Conservation (phyloP, 2,888 invertebrate genomes). For the Odontomyia ornata region DNA sequence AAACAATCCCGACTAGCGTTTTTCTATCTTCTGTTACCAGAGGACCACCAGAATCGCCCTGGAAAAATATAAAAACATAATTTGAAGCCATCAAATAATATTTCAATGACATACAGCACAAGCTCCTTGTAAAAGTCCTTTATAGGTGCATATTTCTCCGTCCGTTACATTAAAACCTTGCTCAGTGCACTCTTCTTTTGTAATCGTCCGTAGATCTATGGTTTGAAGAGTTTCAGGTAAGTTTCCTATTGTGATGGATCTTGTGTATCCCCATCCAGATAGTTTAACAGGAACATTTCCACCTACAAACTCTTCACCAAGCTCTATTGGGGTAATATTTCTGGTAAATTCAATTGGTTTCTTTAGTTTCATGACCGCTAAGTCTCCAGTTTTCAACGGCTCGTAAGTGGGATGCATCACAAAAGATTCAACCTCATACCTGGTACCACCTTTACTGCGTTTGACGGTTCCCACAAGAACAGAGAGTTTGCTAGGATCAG, state of each 20-base stretch:
- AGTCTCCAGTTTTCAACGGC: constrained; percentile 60
- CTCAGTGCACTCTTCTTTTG: constrained; percentile 56
- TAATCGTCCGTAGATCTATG: constrained; percentile 58
- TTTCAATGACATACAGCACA: constrained; percentile 54
- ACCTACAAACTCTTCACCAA: constrained; percentile 55
- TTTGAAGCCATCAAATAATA: not conserved
- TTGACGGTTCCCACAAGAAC: constrained; percentile 51
- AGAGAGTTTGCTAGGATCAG: constrained; percentile 56
- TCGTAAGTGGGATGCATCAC: constrained; percentile 60
- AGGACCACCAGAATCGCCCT: constrained; percentile 64
- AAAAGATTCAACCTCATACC: constrained; percentile 57
- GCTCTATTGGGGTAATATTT: constrained; percentile 63
- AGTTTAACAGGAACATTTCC: constrained; percentile 57
- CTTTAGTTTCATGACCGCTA: constrained; percentile 60
- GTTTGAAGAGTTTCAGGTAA: constrained; percentile 58
- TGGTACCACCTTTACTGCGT: constrained; percentile 52
- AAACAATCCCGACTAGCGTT: constrained; percentile 59
- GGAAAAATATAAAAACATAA: not conserved
- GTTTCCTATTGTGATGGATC: constrained; percentile 56
- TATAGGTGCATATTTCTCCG: constrained; percentile 60
- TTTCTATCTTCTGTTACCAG: constrained; percentile 55
- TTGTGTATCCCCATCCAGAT: constrained; percentile 62
- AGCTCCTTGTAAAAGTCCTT: constrained; percentile 55
- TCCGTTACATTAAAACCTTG: constrained; percentile 58
- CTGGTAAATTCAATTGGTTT: constrained; percentile 56